A percentile compares a stretch with the other conserved stretches of the same genome.
Evolutionary conservation across 1,140 invertebrate genomes (phyloP).

Genomic region (Myzus persicae): DNA sequence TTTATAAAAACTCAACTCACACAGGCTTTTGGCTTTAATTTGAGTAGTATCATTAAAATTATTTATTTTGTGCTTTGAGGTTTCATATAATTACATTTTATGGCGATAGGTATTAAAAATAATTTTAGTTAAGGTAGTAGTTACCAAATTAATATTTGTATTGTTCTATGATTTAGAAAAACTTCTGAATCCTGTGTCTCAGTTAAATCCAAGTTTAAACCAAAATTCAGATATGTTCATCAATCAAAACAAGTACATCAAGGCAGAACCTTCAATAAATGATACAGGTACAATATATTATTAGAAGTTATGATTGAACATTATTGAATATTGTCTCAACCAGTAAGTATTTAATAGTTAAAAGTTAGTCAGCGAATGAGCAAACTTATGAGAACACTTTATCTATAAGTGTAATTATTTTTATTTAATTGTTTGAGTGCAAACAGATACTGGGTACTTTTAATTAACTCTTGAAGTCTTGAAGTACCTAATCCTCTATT

Average conservation of each 20-base stretch:
- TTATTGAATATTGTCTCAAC: background rate
- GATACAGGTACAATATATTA: slow-evolving; percentile 42
- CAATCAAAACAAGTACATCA: slow-evolving; percentile 52
- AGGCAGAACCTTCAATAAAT: slow-evolving; percentile 44
- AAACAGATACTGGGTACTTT: background rate
- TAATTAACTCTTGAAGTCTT: background rate
- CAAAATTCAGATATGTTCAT: slow-evolving; percentile 51
- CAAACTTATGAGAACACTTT: background rate
- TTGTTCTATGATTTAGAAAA: slow-evolving; percentile 59
- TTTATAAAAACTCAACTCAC: background rate
- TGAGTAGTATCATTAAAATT: background rate
- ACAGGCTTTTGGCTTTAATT: no score
- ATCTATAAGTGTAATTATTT: background rate
- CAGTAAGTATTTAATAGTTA: background rate
- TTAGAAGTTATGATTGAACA: background rate
- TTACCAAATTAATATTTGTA: slow-evolving; percentile 45
- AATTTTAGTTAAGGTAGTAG: background rate
- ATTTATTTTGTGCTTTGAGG: no score
- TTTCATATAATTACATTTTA: no score
- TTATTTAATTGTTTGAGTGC: background rate
- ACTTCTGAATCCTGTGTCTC: slow-evolving; percentile 52
- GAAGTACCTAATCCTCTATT: background rate
- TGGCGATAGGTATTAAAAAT: background rate
- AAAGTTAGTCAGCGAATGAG: background rate
- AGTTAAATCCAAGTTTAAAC: slow-evolving; percentile 33